Percentiles rank a stretch among this genome's conserved stretches.
Evolutionary conservation across 1,140 invertebrate genomes (phyloP).

Genomic region (Achroia grisella): DNA sequence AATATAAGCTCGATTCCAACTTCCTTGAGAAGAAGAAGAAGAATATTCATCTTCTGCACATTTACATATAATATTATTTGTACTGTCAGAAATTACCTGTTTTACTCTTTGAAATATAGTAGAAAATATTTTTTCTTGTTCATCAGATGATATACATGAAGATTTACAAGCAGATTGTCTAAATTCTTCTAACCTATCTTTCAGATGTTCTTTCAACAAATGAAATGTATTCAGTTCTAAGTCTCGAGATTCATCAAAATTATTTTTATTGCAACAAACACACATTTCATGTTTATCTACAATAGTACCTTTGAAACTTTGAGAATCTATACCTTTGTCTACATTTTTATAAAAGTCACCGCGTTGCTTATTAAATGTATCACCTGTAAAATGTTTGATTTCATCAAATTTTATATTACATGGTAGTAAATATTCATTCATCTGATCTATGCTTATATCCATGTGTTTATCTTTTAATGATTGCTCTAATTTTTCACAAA

Average conservation of each 20-base stretch:
- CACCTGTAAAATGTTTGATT: constrained; percentile 11
- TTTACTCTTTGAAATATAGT: constrained; percentile 42
- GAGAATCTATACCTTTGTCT: constrained; percentile 11
- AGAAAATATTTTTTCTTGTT: constrained; percentile 40
- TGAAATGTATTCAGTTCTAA: constrained; percentile 56
- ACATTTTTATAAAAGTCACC: constrained; percentile 2
- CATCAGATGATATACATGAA: constrained; percentile 24
- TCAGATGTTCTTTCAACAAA: constrained; percentile 52
- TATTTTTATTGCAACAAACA: constrained; percentile 35
- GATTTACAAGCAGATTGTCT: constrained; percentile 25
- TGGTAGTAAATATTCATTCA: not conserved
- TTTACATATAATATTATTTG: constrained; percentile 29
- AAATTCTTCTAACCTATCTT: constrained; percentile 39
- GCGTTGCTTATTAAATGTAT: constrained; percentile 5
- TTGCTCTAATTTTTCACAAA: too few species aligned
- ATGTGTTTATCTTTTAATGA: not conserved
- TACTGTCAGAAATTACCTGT: constrained; percentile 41
- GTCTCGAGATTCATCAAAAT: constrained; percentile 31
- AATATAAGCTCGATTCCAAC: constrained; percentile 47
- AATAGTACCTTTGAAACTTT: constrained; percentile 11
- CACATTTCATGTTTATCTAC: constrained; percentile 17
- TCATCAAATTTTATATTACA: constrained; percentile 14
- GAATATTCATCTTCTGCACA: constrained; percentile 20
- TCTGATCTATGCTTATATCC: not conserved
- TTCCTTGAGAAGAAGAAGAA: constrained; percentile 24